Base-by-base conservation (phyloP, 2,797 vertebrate genomes). In the Catostomus latipinnis region DNA sequence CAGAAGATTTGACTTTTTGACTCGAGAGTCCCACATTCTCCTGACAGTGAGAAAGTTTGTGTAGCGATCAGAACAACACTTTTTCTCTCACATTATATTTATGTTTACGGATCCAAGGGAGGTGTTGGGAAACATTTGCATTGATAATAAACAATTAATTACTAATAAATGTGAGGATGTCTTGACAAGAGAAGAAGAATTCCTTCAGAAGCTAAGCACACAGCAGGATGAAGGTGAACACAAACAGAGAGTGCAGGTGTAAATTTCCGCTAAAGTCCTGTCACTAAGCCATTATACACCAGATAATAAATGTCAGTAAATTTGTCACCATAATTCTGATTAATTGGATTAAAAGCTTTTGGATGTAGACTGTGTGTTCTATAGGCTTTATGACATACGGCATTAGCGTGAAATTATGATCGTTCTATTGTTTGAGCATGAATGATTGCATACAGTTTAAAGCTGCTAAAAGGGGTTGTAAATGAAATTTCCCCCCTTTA, bases 391-490 rank as follows among this genome's bases (percentile, higher is more conserved):
- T 66, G 82, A 71, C 76, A 83, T 74, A 74, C 16, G 16, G 70
- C 75, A 65, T 45, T 68, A 65, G 68, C 57, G 62, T 71, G 71
- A 43, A 80, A 74, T 79, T 69, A 77, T 77, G 76, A 80, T 57
- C 34, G 58, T 62, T 82, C 63, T 67, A 46, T 68, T 83, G 57
- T 68, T 62, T 79, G 65, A 70, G 79, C 90, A 88, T 88, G 81
- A 93, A 93, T 93, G 92, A 92, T 90, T 92, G 91, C 91, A 93
- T 90, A 93, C 92, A 87, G 89, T 90, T 91, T 93, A 91, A 93
- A 93, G 90, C 86, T 87, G 87, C 89, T 91, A 83, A 81, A 81
- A 60, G 48, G 76, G 76, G 48, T 78, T 50, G 48, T 71, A 34
- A 34, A 34, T 34, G 34, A 34, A 34, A 75, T 75, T 45, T 48